Conservation (phyloP, 2,888 invertebrate species). For the Boloria euphrosyne region DNA sequence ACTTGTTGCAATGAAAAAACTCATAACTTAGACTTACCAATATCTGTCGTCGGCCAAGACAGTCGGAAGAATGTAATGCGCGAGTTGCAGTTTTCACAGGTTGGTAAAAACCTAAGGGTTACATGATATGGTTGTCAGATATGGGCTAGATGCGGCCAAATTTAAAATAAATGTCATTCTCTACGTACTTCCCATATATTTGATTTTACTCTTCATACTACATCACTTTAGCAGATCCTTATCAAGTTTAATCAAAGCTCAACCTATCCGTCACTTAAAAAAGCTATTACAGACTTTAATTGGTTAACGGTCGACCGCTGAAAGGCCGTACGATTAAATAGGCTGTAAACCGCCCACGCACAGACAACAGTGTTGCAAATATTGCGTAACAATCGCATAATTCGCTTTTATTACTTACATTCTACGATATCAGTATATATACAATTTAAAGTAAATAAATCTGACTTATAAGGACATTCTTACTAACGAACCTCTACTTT, state of each 20-base stretch:
- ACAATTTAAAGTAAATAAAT: slow-evolving; percentile 9
- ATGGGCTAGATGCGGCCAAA: too few species aligned
- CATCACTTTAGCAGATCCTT: not conserved
- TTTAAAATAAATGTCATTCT: too few species aligned
- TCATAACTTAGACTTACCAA: too few species aligned
- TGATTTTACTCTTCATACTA: too few species aligned
- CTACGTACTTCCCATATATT: too few species aligned
- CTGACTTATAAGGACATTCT: slow-evolving; percentile 13
- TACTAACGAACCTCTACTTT: slow-evolving; percentile 4
- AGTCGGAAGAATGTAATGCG: too few species aligned
- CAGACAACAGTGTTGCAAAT: slow-evolving; percentile 25
- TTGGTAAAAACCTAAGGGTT: too few species aligned
- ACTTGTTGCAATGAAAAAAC: too few species aligned
- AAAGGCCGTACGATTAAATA: slow-evolving; percentile 28
- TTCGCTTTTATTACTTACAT: slow-evolving; percentile 22
- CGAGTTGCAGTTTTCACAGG: too few species aligned
- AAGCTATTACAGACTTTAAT: slow-evolving; percentile 17
- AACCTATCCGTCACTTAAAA: slow-evolving; percentile 20
- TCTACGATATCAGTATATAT: slow-evolving; percentile 11
- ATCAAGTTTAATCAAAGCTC: slow-evolving; percentile 6
- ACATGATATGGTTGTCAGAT: too few species aligned
- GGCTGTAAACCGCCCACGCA: slow-evolving; percentile 28
- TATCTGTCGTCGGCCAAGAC: too few species aligned
- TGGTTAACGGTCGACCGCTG: slow-evolving; percentile 27
- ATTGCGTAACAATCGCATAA: slow-evolving; percentile 24